Conservation (phyloP, 2,113 vertebrate species). For the Craseonycteris thonglongyai region DNA sequence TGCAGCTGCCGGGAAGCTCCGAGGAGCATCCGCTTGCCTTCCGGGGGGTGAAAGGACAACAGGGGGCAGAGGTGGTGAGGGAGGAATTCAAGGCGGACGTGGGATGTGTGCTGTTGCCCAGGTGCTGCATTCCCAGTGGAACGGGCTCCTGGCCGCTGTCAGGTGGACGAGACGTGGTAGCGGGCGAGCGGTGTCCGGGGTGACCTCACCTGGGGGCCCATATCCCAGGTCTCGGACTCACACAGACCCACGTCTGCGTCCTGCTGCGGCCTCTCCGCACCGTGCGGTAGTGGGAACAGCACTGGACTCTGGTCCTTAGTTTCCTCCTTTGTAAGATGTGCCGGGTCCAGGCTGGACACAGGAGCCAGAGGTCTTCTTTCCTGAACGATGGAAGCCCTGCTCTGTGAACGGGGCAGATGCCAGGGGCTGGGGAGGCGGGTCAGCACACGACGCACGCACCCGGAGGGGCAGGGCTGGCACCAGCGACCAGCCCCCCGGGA, state of each 20-base stretch:
- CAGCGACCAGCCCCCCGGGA: fast-evolving
- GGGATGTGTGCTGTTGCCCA: no score
- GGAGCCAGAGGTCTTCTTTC: background rate
- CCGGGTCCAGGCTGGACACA: fast-evolving
- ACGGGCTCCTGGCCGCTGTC: background rate
- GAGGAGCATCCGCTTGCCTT: background rate
- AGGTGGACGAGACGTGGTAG: background rate
- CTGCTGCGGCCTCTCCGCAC: background rate
- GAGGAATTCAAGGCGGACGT: background rate
- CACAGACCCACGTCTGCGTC: background rate
- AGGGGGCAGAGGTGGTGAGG: background rate
- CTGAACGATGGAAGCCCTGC: background rate
- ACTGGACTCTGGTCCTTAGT: no score
- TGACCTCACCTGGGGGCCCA: no score
- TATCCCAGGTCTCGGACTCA: background rate
- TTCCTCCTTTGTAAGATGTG: background rate
- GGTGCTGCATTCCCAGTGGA: background rate
- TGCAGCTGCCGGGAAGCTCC: background rate
- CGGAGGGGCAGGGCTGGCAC: background rate
- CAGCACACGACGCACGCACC: fast-evolving
- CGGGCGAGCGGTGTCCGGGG: fast-evolving
- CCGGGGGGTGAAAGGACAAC: background rate
- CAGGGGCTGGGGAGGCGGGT: fast-evolving
- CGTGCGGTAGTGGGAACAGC: background rate
- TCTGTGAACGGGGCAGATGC: no score